A percentile compares a stretch with the other conserved stretches of the same genome.
Conservation (phyloP, 2,888 invertebrate species). For the Metallyticus violacea region DNA sequence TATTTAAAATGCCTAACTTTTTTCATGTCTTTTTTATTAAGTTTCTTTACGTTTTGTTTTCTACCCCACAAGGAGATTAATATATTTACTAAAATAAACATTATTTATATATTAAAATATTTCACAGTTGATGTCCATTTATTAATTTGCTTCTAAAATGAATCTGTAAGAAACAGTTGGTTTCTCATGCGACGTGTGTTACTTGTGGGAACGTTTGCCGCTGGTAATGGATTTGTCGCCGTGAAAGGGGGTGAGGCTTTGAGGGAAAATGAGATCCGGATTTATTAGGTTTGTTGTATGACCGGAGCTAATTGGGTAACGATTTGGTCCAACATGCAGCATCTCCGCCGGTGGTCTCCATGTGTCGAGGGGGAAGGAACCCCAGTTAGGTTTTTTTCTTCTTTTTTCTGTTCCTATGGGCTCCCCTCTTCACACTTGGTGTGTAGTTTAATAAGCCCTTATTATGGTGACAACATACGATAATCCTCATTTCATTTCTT, state of each 20-base stretch:
- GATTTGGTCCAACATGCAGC: constrained; percentile 25
- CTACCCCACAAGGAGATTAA: too few species aligned
- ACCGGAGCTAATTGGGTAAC: constrained; percentile 27
- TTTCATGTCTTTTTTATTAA: too few species aligned
- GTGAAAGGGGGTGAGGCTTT: neutral
- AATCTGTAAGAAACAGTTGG: too few species aligned
- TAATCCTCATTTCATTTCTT: neutral
- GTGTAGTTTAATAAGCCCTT: neutral
- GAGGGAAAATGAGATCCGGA: constrained; percentile 28
- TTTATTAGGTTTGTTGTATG: constrained; percentile 29
- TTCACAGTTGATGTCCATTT: too few species aligned
- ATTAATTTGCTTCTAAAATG: too few species aligned
- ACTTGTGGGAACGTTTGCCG: too few species aligned
- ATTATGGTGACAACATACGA: neutral
- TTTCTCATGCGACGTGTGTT: too few species aligned
- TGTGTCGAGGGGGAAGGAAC: neutral
- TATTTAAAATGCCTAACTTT: too few species aligned
- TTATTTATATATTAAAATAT: too few species aligned
- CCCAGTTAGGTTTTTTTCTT: neutral
- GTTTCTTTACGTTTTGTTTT: too few species aligned
- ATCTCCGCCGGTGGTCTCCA: constrained; percentile 27
- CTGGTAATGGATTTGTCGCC: neutral
- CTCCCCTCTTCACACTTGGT: neutral
- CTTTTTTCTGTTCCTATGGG: neutral
- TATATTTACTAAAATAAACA: too few species aligned